phyloP scores from a whole-genome alignment of 2,113 vertebrate genomes.

The Ceyx melanurus region DNA sequence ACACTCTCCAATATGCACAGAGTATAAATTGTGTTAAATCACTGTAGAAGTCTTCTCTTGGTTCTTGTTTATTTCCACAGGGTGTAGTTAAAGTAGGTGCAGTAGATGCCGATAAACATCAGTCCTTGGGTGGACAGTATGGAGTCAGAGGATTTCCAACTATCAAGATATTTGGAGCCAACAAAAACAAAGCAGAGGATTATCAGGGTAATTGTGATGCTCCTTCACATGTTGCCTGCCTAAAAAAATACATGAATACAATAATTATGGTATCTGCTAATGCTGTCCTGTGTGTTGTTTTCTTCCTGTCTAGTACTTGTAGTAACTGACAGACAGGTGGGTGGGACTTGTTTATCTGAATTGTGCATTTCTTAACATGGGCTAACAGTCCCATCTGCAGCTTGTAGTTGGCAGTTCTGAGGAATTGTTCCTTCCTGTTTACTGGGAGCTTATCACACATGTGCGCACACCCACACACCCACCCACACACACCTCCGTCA shows the following conservation, averaged over 20 bases:
- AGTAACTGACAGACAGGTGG: neutral
- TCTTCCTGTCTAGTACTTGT: neutral
- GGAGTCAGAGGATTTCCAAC: constrained; percentile 93
- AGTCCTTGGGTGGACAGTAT: constrained; percentile 90
- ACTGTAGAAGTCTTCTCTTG: neutral
- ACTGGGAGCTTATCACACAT: neutral
- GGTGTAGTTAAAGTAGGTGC: constrained; percentile 94
- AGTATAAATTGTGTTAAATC: neutral
- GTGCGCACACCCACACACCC: too few species aligned
- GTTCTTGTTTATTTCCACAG: constrained; percentile 64
- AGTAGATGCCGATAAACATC: constrained; percentile 93
- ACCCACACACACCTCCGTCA: neutral
- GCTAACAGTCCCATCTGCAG: neutral
- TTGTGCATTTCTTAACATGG: neutral
- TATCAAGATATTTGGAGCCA: constrained; percentile 95
- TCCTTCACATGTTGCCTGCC: neutral
- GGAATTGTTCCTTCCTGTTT: neutral
- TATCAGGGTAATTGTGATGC: constrained; percentile 86
- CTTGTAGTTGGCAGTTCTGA: neutral
- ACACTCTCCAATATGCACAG: neutral
- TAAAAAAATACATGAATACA: neutral
- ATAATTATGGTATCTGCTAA: neutral
- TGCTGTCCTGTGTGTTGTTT: neutral
- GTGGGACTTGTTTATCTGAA: neutral
- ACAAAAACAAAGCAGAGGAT: constrained; percentile 94